phyloP scores from a whole-genome alignment of 1,140 invertebrate species.

The Cydia fagiglandana region DNA sequence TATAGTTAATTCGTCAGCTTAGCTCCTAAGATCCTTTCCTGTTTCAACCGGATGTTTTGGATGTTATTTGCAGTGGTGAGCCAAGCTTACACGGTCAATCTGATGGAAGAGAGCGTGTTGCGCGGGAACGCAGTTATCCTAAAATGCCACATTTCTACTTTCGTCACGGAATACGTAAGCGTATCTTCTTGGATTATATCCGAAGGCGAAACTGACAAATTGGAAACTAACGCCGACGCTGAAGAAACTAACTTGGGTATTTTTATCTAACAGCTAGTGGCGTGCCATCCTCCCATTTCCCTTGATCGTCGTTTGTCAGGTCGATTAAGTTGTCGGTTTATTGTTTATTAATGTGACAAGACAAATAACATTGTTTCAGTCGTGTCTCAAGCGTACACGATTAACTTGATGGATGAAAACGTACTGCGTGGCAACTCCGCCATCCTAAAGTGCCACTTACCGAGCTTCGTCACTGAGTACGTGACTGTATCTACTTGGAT shows the following conservation, averaged over 20 bases:
- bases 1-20: neutral
- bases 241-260: constrained; percentile 69
- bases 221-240: constrained; percentile 59
- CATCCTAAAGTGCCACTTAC: constrained; percentile 94
- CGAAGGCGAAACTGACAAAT: constrained; percentile 80
- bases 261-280: constrained; percentile 26
- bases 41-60: constrained; percentile 31
- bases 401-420: constrained; percentile 94
- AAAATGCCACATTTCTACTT: constrained; percentile 95
- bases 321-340: constrained; percentile 30
- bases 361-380: constrained; percentile 82
- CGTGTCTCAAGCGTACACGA: constrained; percentile 92
- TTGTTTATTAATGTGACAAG: constrained; percentile 27
- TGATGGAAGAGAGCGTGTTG: constrained; percentile 94
- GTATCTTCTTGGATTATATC: constrained; percentile 92
- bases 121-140: constrained; percentile 93
- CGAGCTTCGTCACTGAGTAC: constrained; percentile 94
- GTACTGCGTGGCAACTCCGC: constrained; percentile 93
- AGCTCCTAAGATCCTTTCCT: constrained; percentile 28
- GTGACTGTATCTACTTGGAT: constrained; percentile 92
- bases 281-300: constrained; percentile 30
- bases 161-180: constrained; percentile 93
- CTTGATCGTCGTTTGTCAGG: constrained; percentile 12
- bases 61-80: constrained; percentile 87
- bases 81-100: constrained; percentile 91